These are phyloP conservation scores for Drosophila novamexicana DNA, from an alignment of 1,140 invertebrate species.

Conservation along the genomic window DNA sequence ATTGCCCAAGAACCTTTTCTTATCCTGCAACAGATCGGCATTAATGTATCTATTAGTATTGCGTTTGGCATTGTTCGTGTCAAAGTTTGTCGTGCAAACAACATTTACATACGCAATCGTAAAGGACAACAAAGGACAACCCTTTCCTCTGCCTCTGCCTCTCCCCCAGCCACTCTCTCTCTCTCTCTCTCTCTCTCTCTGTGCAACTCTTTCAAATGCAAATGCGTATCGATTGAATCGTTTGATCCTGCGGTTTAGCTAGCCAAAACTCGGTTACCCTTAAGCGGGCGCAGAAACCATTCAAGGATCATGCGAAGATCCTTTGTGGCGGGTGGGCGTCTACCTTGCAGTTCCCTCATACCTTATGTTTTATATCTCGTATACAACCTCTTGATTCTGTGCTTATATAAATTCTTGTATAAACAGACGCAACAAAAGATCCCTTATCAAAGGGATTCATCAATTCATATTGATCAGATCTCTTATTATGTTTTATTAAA, in stretches of 20 bases:
- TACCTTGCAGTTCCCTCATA: background rate
- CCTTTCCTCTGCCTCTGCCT: conserved; percentile 20
- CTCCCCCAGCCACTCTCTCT: background rate
- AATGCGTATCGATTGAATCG: conserved; percentile 51
- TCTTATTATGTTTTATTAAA: too few species aligned
- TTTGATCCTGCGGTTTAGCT: conserved; percentile 56
- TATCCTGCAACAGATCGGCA: conserved; percentile 45
- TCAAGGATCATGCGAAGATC: background rate
- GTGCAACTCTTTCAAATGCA: background rate
- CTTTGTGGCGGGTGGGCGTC: conserved; percentile 3
- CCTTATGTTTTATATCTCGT: too few species aligned
- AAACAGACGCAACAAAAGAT: too few species aligned
- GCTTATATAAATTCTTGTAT: too few species aligned
- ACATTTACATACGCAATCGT: conserved; percentile 65
- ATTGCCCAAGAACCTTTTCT: conserved; percentile 50
- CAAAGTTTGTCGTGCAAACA: conserved; percentile 77
- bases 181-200: background rate
- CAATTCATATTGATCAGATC: too few species aligned
- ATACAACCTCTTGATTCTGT: too few species aligned
- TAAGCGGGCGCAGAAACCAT: background rate
- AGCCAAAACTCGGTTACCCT: background rate
- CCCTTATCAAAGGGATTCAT: too few species aligned
- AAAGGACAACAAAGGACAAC: conserved; percentile 40
- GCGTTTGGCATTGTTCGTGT: conserved; percentile 61
- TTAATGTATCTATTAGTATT: conserved; percentile 79